phyloP scores from a whole-genome alignment of 2,888 invertebrate genomes.

The Deroplatys truncata region DNA sequence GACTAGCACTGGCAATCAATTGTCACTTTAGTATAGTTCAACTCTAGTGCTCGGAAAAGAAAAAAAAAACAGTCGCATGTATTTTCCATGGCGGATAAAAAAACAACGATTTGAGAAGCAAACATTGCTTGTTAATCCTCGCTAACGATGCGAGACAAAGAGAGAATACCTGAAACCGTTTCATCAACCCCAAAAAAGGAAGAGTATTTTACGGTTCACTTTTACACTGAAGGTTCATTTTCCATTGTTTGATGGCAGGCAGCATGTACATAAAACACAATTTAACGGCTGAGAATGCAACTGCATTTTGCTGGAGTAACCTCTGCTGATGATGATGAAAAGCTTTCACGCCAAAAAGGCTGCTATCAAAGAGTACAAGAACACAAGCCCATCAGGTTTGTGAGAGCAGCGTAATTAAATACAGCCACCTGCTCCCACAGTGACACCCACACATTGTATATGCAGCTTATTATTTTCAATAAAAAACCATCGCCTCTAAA shows the following conservation, averaged over 20 bases:
- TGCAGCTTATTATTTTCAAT: too few species aligned
- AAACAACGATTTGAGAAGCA: background rate
- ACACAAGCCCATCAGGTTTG: background rate
- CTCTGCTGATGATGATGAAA: background rate
- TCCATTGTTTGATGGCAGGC: background rate
- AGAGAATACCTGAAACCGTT: background rate
- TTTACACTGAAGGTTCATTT: background rate
- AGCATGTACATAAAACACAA: background rate
- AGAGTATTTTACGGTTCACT: background rate
- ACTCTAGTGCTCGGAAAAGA: too few species aligned
- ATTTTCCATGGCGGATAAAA: too few species aligned
- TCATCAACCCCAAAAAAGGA: background rate
- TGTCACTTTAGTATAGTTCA: too few species aligned
- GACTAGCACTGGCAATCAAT: too few species aligned
- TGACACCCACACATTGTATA: too few species aligned
- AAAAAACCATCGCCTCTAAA: too few species aligned
- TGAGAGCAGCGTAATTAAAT: background rate
- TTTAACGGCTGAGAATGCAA: background rate
- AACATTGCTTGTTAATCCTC: background rate
- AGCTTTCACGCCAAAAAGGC: background rate
- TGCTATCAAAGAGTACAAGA: background rate
- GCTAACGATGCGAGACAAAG: background rate
- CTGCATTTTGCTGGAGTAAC: background rate
- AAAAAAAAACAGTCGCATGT: too few species aligned
- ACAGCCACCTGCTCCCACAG: background rate